Evolutionary conservation across 2,113 vertebrate genomes (phyloP), one percentile per base, ranked within the genome.

Genomic region (Hippocampus abdominalis): DNA sequence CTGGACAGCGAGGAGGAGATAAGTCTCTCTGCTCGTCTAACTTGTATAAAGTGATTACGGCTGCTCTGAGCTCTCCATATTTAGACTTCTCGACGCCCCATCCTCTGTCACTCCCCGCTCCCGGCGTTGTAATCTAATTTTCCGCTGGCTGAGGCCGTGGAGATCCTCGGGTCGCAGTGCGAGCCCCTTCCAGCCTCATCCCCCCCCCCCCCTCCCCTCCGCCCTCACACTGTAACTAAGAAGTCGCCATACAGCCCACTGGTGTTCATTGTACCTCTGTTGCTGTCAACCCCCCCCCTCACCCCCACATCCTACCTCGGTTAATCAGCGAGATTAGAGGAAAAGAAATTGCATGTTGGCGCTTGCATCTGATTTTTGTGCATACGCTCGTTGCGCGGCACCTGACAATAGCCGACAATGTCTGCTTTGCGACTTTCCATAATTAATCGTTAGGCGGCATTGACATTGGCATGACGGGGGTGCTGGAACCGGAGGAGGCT

Each of bases 11-110:
- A 73, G 70, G 56, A 77, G 75, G 73, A 91, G 84, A 92, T 90
- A 88, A 88, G 88, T 86, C 84, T 85, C 86, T 90, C 76, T 89
- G 86, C 89, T 84, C 81, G 81, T 90, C 80, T 88, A 89, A 90
- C 89, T 91, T 90, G 84, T 87, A 85, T 92, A 92, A 93, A 92
- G 90, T 91, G 89, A 93, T 93, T 92, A 92, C 79, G 80, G 86
- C 83, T 85, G 87, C 87, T 83, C 84, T 90, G 88, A 90, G 87
- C 76, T 86, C 84, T 86, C 89, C 88, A 86, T 88, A 89, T 92
- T 92, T 92, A 92, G 90, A 92, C 89, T 90, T 89, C 91, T 91
- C 85, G 92, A 92, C 87, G 90, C 91, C 86, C 89, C 80, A 77
- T 86, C 77, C 86, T 83, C 84, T 84, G 79, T 85, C 86, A 76